Percentiles rank a stretch among this genome's conserved stretches.
Evolutionary conservation across 2,797 vertebrate species (phyloP).

Genomic region (Tragelaphus eurycerus): DNA sequence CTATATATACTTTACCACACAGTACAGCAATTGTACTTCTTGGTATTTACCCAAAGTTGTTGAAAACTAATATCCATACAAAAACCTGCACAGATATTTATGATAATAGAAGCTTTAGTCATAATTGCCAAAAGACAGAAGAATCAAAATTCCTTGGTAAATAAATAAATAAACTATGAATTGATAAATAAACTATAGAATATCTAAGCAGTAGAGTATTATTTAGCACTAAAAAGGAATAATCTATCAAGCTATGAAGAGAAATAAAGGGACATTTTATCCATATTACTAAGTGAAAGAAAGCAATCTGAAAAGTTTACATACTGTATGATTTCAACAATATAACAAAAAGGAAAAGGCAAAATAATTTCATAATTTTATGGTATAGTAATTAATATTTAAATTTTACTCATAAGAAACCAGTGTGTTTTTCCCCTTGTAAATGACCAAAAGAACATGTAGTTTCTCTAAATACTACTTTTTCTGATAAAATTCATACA

Average conservation of each 20-base stretch:
- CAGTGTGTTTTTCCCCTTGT: background rate
- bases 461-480: background rate
- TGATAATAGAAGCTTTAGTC: background rate
- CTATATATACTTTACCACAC: background rate
- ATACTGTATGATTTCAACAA: background rate
- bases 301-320: background rate
- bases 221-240: background rate
- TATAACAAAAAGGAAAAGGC: background rate
- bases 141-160: background rate
- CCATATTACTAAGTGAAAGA: background rate
- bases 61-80: background rate
- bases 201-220: background rate
- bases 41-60: background rate
- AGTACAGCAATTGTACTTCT: background rate
- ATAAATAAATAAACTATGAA: background rate
- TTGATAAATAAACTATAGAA: background rate
- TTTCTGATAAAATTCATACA: background rate
- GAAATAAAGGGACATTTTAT: background rate
- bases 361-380: background rate
- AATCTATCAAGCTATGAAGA: background rate
- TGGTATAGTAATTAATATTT: background rate
- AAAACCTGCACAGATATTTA: background rate
- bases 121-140: background rate
- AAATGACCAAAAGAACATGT: background rate
- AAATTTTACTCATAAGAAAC: constrained; percentile 19